These are phyloP conservation scores for Sebastes aleutianus DNA, from an alignment of 2,797 vertebrate species.

Conservation along the genomic window DNA sequence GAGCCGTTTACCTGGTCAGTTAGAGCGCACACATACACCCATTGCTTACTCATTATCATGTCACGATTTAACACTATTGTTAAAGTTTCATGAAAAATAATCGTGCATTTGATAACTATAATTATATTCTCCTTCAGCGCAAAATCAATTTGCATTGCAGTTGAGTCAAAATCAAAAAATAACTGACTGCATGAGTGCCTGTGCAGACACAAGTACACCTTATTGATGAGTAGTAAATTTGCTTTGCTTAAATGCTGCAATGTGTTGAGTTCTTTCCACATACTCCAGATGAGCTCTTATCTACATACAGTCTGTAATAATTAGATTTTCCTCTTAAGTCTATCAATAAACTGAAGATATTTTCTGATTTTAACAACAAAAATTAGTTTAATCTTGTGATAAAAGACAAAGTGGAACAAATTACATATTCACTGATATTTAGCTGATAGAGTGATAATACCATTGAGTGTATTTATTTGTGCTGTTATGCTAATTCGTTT, in stretches of 20 bases:
- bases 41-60: background rate
- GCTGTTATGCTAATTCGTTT: background rate
- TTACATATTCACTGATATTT: background rate
- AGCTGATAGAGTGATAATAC: background rate
- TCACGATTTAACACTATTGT: background rate
- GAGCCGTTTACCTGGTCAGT: constrained; percentile 94
- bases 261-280: background rate
- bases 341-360: background rate
- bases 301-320: too few species aligned
- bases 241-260: background rate
- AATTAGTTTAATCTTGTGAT: background rate
- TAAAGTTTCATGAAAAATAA: background rate
- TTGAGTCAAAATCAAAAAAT: background rate
- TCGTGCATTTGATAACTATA: background rate
- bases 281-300: background rate
- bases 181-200: background rate
- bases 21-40: background rate
- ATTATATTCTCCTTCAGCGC: background rate
- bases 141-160: background rate
- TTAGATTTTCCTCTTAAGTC: background rate
- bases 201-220: background rate
- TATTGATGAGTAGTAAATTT: background rate
- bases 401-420: background rate
- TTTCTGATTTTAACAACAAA: background rate
- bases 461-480: background rate